These are phyloP conservation scores for Papilio demoleus DNA, from an alignment of 2,888 invertebrate genomes.

Conservation along the genomic window DNA sequence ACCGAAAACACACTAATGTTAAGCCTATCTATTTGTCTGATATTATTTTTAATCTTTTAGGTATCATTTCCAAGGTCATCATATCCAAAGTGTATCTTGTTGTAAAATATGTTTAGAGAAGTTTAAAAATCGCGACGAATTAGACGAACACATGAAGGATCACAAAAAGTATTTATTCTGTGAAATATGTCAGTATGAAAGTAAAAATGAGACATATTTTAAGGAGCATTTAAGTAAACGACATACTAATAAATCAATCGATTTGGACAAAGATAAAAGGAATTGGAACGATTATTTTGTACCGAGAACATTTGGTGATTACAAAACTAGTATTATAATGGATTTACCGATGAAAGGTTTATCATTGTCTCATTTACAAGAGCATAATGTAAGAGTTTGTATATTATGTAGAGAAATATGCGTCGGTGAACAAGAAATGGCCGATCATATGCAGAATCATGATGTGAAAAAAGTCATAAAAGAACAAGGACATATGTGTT, in stretches of 20 bases:
- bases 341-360: conserved; percentile 29
- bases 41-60: conserved; percentile 45
- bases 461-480: conserved; percentile 41
- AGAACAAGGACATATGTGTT: conserved; percentile 48
- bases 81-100: conserved; percentile 49
- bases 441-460: conserved; percentile 50
- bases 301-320: background rate
- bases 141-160: conserved; percentile 51
- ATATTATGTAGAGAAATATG: conserved; percentile 63
- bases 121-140: conserved; percentile 40
- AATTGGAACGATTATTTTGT: conserved; percentile 43
- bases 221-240: conserved; percentile 47
- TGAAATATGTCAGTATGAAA: conserved; percentile 52
- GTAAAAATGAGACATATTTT: conserved; percentile 47
- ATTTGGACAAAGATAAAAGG: background rate
- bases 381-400: conserved; percentile 52
- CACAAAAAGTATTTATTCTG: conserved; percentile 56
- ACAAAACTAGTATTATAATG: conserved; percentile 35
- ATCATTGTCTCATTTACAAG: background rate
- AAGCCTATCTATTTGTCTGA: no score
- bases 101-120: conserved; percentile 60
- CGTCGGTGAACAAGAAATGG: conserved; percentile 42
- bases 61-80: conserved; percentile 58
- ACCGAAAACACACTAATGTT: no score
- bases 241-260: conserved; percentile 44